Base-by-base conservation (phyloP, 2,797 vertebrate genomes). In the Macropodus opercularis region DNA sequence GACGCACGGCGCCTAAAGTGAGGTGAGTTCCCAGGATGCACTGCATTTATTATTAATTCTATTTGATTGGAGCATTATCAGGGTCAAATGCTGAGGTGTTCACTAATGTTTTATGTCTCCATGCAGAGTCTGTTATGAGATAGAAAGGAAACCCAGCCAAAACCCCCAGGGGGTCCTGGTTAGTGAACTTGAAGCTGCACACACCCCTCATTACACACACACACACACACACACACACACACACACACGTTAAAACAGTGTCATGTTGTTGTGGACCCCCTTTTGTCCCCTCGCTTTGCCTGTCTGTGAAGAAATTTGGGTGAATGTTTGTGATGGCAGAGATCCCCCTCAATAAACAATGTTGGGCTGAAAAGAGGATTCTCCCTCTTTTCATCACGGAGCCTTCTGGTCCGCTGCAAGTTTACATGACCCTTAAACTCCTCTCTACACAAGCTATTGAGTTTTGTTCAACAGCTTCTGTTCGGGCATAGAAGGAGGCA, bases 341-440 rank as follows among this genome's bases (percentile, higher is more conserved):
- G 73, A 77, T 85, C 80, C 77, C 78, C 85, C 67, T 80, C 58
- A 47, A 66, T 67, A 82, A 87, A 88, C 82, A 87, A 84, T 80
- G 85, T 66, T 12, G 48, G 63, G 81, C 49, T 87, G 86, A 89
- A 89, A 84, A 79, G 85, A 77, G 66, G 61, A 86, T 89, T 90
- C 81, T 86, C 87, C 85, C 70, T 83, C 82, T 63, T 81, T 90
- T 90, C 79, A 85, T 68, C 82, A 73, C 8, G 41, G 75, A 85
- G 81, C 82, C 83, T 83, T 82, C 76, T 77, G 73, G 79, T 88
- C 68, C 69, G 22, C 80, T 84, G 87, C 76, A 71, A 87, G 86
- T 92, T 92, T 91, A 92, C 90, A 87, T 92, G 91, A 92, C 92
- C 91, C 88, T 75, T 89, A 84, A 89, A 85, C 86, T 82, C 79